These are phyloP conservation scores for Sialis fuliginosa DNA, from an alignment of 2,888 invertebrate genomes.

Conservation along the genomic window DNA sequence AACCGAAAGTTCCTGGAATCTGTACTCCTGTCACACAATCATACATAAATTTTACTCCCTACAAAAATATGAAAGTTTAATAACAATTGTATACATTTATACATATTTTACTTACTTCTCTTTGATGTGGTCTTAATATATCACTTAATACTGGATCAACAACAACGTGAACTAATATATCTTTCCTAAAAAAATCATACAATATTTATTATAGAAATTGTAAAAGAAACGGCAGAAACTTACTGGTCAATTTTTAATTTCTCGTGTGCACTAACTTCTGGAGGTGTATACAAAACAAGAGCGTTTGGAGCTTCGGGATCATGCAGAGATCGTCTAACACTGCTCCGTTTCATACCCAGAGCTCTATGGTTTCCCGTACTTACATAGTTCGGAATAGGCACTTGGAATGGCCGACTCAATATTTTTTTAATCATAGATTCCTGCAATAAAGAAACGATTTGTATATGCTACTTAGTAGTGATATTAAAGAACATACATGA, in stretches of 20 bases:
- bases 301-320: slow-evolving; percentile 89
- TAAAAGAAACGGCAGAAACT: slow-evolving; percentile 25
- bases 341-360: slow-evolving; percentile 53
- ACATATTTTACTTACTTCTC: slow-evolving; percentile 41
- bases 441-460: slow-evolving; percentile 21
- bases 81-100: background rate
- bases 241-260: slow-evolving; percentile 60
- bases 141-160: slow-evolving; percentile 88
- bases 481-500: slow-evolving; percentile 30
- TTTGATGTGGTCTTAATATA: slow-evolving; percentile 88
- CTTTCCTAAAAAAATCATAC: slow-evolving; percentile 25
- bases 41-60: slow-evolving; percentile 97
- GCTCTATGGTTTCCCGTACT: slow-evolving; percentile 51
- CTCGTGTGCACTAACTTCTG: slow-evolving; percentile 70
- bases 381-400: slow-evolving; percentile 81
- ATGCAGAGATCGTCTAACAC: slow-evolving; percentile 56
- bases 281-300: slow-evolving; percentile 72
- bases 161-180: slow-evolving; percentile 78
- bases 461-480: background rate
- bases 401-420: slow-evolving; percentile 73
- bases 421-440: slow-evolving; percentile 70
- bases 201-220: slow-evolving; percentile 7
- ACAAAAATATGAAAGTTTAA: slow-evolving; percentile 9
- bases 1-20: slow-evolving; percentile 75
- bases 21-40: slow-evolving; percentile 91